Evolutionary conservation across 2,113 vertebrate genomes (phyloP).

Genomic region (Zootoca vivipara): DNA sequence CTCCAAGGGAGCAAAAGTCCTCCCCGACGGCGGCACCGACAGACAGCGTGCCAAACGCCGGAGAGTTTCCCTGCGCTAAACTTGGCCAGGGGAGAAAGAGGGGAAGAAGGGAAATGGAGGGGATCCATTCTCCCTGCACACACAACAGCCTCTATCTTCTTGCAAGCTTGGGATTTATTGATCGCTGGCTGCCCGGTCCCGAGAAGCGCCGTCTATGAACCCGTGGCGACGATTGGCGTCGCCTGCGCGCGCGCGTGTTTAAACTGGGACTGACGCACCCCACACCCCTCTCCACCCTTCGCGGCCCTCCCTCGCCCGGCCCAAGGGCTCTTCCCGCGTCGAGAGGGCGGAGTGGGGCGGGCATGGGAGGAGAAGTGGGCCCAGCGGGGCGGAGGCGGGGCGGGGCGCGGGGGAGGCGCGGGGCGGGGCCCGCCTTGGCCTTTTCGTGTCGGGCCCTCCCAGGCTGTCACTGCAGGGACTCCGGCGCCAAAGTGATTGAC

Average conservation of each 20-base stretch:
- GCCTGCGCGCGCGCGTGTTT: neutral
- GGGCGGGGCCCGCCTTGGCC: constrained; percentile 29
- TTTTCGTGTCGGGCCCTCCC: constrained; percentile 40
- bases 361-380: constrained; percentile 8
- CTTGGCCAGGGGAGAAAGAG: constrained; percentile 32
- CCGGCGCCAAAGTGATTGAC: constrained; percentile 9
- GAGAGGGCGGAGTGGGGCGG: constrained; percentile 43
- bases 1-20: constrained; percentile 19
- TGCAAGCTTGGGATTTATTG: neutral
- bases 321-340: neutral
- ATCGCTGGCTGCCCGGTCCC: neutral
- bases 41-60: neutral
- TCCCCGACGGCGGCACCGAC: neutral
- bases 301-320: neutral
- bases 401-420: constrained; percentile 11
- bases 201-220: neutral
- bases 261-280: neutral
- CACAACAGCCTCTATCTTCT: neutral
- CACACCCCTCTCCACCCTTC: neutral
- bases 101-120: neutral
- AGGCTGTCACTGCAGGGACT: neutral
- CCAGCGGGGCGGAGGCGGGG: constrained; percentile 29
- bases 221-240: neutral
- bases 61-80: constrained; percentile 31
- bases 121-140: neutral